Conservation (phyloP, 23 tunicate genomes). For the Oikopleura dioica region DNA sequence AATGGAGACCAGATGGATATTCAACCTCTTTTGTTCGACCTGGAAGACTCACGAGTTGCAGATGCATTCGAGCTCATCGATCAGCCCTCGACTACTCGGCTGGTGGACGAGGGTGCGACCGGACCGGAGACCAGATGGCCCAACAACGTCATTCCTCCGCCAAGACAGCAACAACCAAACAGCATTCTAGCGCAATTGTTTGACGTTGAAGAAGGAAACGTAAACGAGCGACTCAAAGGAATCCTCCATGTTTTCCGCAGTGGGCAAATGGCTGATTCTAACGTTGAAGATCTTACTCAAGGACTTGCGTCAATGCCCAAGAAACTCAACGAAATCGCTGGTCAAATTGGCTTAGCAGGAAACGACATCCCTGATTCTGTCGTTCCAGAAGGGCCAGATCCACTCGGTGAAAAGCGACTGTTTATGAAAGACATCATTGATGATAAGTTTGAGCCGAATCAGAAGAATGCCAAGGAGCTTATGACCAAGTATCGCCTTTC, state of each 20-base stretch:
- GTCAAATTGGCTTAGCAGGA: background rate
- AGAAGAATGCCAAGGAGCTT: background rate
- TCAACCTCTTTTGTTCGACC: background rate
- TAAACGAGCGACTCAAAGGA: background rate
- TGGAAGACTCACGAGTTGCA: background rate
- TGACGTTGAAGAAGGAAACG: background rate
- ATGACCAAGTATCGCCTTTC: background rate
- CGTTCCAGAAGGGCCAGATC: background rate
- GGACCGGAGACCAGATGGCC: background rate
- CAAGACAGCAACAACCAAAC: too few relatives aligned
- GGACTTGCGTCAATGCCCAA: background rate
- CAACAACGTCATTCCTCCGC: background rate
- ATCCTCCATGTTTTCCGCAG: background rate
- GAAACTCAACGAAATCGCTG: conserved; percentile 1
- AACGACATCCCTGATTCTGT: background rate
- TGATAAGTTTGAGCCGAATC: background rate
- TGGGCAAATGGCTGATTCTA: background rate
- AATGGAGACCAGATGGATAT: too few relatives aligned
- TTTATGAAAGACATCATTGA: background rate
- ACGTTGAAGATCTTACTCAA: background rate
- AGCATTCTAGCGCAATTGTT: background rate
- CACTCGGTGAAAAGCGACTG: background rate
- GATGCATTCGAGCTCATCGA: background rate
- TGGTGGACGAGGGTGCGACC: background rate
- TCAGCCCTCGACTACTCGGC: too few relatives aligned